A percentile compares a stretch with the other conserved stretches of the same genome.
Evolutionary conservation across 2,113 vertebrate genomes (phyloP).

Genomic region (Xyrauchen texanus): DNA sequence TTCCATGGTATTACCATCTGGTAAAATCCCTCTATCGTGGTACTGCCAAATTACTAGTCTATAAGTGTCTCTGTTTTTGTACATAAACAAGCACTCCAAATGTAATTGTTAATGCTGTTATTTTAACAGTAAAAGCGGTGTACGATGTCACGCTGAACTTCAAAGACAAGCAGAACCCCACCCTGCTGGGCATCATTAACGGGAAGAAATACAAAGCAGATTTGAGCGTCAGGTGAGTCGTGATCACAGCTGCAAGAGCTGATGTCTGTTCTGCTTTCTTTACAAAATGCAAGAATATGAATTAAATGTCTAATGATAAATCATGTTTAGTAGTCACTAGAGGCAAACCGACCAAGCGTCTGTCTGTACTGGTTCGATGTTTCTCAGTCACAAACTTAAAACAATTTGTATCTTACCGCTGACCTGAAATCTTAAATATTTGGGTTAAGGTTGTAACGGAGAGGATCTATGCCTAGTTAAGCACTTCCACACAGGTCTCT

Average conservation of each 20-base stretch:
- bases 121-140: conserved; percentile 83
- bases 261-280: too few species aligned
- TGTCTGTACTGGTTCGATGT: too few species aligned
- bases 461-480: background rate
- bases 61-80: background rate
- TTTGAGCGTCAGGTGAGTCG: conserved; percentile 88
- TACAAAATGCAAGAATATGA: too few species aligned
- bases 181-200: conserved; percentile 91
- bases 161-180: conserved; percentile 91
- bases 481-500: too few species aligned
- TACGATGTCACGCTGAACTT: conserved; percentile 98
- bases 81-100: background rate
- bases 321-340: too few species aligned
- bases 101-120: background rate
- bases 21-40: too few species aligned
- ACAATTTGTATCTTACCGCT: background rate
- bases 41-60: too few species aligned
- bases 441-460: conserved; percentile 7
- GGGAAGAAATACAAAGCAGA: conserved; percentile 96
- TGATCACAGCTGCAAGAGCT: too few species aligned
- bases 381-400: too few species aligned
- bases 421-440: background rate
- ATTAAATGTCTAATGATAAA: too few species aligned
- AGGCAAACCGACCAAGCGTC: too few species aligned
- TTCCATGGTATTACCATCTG: too few species aligned